phyloP scores from a whole-genome alignment of 2,113 vertebrate species.

The Circaetus cinerascens region DNA sequence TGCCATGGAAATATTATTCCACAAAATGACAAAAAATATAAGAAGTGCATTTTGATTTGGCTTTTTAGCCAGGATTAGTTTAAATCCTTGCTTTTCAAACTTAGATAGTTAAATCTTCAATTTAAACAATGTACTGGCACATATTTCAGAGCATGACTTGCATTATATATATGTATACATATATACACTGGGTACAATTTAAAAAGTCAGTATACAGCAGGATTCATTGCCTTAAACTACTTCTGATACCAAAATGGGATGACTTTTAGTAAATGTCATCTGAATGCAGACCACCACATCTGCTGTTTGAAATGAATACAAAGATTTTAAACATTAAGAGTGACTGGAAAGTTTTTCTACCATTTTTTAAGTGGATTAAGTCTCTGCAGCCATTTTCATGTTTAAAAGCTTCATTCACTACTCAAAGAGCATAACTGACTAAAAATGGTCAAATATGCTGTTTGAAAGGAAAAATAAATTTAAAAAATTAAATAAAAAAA shows the following conservation, averaged over 20 bases:
- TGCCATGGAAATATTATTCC: neutral
- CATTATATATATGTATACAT: neutral
- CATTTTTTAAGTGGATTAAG: neutral
- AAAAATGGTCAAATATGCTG: neutral
- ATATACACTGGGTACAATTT: neutral
- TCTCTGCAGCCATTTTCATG: neutral
- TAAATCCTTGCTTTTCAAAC: neutral
- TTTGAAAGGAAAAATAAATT: neutral
- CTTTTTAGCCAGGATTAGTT: neutral
- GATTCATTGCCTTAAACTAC: neutral
- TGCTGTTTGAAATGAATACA: neutral
- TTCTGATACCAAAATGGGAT: neutral
- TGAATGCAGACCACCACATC: neutral
- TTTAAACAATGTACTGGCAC: neutral
- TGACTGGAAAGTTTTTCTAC: neutral
- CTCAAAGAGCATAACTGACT: neutral
- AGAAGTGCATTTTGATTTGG: neutral
- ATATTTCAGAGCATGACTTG: neutral
- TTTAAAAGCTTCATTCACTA: neutral
- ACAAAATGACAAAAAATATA: neutral
- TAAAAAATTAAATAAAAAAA: no score
- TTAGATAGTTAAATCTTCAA: neutral
- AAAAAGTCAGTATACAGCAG: neutral
- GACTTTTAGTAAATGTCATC: neutral
- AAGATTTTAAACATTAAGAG: neutral